Percentiles rank a stretch among this genome's conserved stretches.
Evolutionary conservation across 2,888 invertebrate genomes (phyloP).

Genomic region (Phortica magna): DNA sequence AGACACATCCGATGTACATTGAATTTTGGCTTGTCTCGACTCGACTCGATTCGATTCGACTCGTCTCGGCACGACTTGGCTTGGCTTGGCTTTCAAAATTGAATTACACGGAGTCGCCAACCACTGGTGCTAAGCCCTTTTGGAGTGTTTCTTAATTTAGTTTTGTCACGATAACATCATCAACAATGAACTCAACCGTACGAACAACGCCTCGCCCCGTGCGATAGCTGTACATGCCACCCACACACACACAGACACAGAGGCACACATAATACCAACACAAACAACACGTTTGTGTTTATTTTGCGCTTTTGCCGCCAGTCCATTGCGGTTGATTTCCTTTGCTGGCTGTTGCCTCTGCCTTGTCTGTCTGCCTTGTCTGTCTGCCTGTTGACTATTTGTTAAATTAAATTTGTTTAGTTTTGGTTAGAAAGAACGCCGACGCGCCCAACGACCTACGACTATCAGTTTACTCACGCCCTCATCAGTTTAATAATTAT

Average conservation of each 20-base stretch:
- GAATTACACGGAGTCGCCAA: conserved; percentile 44
- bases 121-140: conserved; percentile 18
- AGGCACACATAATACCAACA: neutral
- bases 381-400: conserved; percentile 43
- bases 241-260: neutral
- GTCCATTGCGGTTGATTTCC: too few species aligned
- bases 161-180: conserved; percentile 64
- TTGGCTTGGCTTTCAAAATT: conserved; percentile 46
- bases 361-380: conserved; percentile 36
- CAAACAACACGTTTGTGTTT: neutral
- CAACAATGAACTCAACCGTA: neutral
- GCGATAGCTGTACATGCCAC: conserved; percentile 39
- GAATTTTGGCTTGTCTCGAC: neutral
- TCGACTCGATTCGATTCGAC: too few species aligned
- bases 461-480: neutral
- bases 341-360: neutral
- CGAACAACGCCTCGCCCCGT: conserved; percentile 43
- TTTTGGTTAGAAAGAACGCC: conserved; percentile 16
- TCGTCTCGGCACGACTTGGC: neutral
- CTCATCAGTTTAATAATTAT: conserved; percentile 45
- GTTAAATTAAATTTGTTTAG: conserved; percentile 65
- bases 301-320: too few species aligned
- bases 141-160: conserved; percentile 57
- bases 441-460: neutral
- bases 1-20: conserved; percentile 4